Evolutionary conservation across 2,113 vertebrate genomes (phyloP).

Genomic region (Mus pahari): DNA sequence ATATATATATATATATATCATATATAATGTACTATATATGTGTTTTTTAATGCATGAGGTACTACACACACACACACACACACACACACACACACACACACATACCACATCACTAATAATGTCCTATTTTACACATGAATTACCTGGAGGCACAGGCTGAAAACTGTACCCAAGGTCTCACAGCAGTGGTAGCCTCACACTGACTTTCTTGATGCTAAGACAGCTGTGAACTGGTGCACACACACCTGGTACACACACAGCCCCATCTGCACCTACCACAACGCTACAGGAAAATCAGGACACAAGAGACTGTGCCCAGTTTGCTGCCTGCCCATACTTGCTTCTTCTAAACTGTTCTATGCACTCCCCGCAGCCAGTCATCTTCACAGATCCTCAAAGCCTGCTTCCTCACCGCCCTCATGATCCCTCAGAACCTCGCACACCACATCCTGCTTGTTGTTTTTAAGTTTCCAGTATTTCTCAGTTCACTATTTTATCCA

Average conservation of each 20-base stretch:
- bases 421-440: neutral
- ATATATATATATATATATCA: neutral
- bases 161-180: neutral
- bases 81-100: neutral
- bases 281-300: neutral
- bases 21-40: neutral
- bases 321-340: neutral
- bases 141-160: neutral
- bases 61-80: neutral
- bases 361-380: neutral
- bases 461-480: neutral
- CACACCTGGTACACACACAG: neutral
- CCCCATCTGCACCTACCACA: neutral
- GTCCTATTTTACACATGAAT: neutral
- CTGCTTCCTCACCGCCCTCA: neutral
- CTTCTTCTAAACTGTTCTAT: neutral
- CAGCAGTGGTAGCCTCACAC: neutral
- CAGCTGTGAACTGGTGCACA: neutral
- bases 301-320: neutral
- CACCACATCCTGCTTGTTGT: neutral
- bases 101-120: neutral
- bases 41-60: neutral
- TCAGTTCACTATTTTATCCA: neutral
- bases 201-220: fast-evolving
- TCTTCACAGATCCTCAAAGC: neutral